A percentile compares a stretch with the other conserved stretches of the same genome.
Evolutionary conservation across 2,888 invertebrate species (phyloP).

Genomic region (Myathropa florea): DNA sequence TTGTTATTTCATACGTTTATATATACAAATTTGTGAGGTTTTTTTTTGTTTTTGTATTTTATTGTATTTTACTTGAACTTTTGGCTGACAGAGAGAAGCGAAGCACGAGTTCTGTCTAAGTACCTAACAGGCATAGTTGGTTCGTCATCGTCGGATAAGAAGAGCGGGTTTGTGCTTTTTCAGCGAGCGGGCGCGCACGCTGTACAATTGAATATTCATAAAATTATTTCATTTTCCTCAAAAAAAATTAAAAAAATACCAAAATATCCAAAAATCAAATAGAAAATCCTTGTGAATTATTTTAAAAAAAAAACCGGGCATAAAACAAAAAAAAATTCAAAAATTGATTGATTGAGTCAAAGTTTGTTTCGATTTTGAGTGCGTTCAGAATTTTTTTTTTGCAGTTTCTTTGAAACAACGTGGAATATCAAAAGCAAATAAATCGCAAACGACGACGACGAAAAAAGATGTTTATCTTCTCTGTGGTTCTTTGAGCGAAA

Average conservation of each 20-base stretch:
- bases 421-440: conserved; percentile 4
- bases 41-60: conserved; percentile 30
- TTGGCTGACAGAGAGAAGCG: conserved; percentile 68
- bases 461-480: conserved; percentile 23
- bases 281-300: neutral
- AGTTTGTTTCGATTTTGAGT: neutral
- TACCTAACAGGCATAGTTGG: conserved; percentile 71
- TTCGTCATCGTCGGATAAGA: conserved; percentile 71
- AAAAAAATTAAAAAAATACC: neutral
- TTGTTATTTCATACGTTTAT: conserved; percentile 64
- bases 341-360: neutral
- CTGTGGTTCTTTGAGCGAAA: conserved; percentile 10
- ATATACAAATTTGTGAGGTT: conserved; percentile 26
- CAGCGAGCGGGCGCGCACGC: conserved; percentile 65
- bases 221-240: neutral
- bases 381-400: neutral
- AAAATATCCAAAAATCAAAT: neutral
- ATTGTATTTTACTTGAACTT: conserved; percentile 70
- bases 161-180: conserved; percentile 66
- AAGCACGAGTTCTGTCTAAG: conserved; percentile 70
- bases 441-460: conserved; percentile 4
- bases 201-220: conserved; percentile 14
- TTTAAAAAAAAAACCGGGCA: conserved; percentile 6
- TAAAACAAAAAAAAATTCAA: neutral
- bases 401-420: neutral